Evolutionary conservation across 2,888 invertebrate species (phyloP).

Genomic region (Pseudanteris insignis): DNA sequence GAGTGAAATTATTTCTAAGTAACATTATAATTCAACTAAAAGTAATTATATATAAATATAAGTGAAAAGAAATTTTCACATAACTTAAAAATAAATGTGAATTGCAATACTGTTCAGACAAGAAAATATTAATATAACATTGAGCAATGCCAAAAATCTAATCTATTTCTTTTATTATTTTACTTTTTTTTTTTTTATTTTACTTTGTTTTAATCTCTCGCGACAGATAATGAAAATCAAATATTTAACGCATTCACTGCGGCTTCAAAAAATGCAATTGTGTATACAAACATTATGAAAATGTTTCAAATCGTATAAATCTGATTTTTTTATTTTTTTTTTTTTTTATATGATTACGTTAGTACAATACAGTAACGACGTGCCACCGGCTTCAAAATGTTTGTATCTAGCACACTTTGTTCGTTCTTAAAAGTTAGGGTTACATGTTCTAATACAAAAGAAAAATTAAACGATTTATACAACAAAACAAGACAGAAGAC

Average conservation of each 20-base stretch:
- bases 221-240: conserved; percentile 13
- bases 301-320: conserved; percentile 18
- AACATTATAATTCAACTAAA: no score
- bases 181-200: no score
- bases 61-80: no score
- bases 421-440: conserved; percentile 35
- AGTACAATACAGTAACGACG: conserved; percentile 29
- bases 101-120: conserved; percentile 27
- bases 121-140: conserved; percentile 38
- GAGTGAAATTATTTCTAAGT: no score
- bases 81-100: conserved; percentile 24
- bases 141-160: conserved; percentile 34
- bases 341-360: conserved; percentile 19
- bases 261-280: conserved; percentile 22
- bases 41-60: no score
- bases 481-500: conserved; percentile 13
- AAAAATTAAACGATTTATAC: conserved; percentile 19
- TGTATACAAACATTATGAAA: conserved; percentile 37
- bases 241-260: conserved; percentile 7
- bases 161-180: no score
- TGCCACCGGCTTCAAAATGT: conserved; percentile 27
- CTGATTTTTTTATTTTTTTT: conserved; percentile 1
- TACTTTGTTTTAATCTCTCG: conserved; percentile 3
- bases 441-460: conserved; percentile 35
- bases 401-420: conserved; percentile 33